Conservation (phyloP, 1,140 invertebrate species). For the Asobara japonica region DNA sequence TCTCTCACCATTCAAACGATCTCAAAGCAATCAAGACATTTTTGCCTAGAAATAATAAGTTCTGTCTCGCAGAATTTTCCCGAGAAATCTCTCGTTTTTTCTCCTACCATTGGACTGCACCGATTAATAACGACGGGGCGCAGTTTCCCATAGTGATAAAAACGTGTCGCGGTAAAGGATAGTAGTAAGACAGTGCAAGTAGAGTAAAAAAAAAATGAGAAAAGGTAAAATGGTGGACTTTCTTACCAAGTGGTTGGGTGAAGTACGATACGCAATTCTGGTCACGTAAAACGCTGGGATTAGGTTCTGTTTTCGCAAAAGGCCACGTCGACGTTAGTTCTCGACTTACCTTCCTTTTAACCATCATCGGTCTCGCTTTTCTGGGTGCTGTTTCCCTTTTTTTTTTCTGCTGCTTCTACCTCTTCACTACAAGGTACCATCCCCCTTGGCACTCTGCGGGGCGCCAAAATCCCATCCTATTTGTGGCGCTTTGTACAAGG, state of each 20-base stretch:
- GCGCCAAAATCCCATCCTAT: constrained; percentile 12
- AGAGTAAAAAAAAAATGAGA: constrained; percentile 8
- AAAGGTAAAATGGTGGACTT: constrained; percentile 6
- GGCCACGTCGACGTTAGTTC: constrained; percentile 5
- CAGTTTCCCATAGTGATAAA: constrained; percentile 28
- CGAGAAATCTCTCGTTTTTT: neutral
- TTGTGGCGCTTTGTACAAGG: neutral
- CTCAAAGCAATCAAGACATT: too few species aligned
- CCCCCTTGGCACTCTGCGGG: constrained; percentile 9
- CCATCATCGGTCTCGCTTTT: constrained; percentile 7
- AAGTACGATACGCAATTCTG: constrained; percentile 32
- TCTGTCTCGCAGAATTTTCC: neutral
- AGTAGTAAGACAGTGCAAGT: constrained; percentile 32
- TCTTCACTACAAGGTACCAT: neutral
- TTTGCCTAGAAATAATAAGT: too few species aligned
- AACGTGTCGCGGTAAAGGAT: constrained; percentile 17
- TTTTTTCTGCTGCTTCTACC: neutral
- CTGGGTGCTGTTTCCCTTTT: neutral
- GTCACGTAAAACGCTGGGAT: constrained; percentile 39
- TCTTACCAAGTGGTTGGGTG: constrained; percentile 5
- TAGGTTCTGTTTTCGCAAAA: constrained; percentile 39
- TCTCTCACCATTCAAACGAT: too few species aligned
- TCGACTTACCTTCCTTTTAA: constrained; percentile 25
- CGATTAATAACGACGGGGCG: constrained; percentile 48
- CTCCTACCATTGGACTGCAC: constrained; percentile 36